These are phyloP conservation scores for Eueides isabella DNA, from an alignment of 1,140 invertebrate genomes.

Conservation along the genomic window DNA sequence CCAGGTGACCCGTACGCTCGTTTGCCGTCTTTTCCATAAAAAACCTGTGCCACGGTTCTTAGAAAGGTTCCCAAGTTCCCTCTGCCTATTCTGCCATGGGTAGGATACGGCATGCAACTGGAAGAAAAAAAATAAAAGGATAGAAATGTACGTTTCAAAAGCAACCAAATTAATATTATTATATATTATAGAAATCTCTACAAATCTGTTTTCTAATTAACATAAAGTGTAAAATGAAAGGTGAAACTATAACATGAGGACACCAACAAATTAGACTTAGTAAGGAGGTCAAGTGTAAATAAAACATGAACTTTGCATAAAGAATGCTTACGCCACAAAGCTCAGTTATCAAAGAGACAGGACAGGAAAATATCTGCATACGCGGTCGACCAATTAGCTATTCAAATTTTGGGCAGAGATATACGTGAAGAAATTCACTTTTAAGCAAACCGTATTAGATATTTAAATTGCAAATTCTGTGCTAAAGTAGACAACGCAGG, in stretches of 20 bases:
- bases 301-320: slow-evolving; percentile 23
- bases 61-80: too few species aligned
- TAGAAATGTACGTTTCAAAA: not conserved
- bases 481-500: slow-evolving; percentile 40
- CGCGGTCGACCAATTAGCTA: slow-evolving; percentile 49
- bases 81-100: too few species aligned
- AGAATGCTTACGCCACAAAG: slow-evolving; percentile 28
- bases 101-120: too few species aligned
- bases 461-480: slow-evolving; percentile 60
- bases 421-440: slow-evolving; percentile 43
- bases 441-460: slow-evolving; percentile 43
- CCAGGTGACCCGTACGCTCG: too few species aligned
- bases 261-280: slow-evolving; percentile 18
- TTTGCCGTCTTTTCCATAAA: too few species aligned
- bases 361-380: slow-evolving; percentile 12
- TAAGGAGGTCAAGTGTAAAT: slow-evolving; percentile 18
- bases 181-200: not conserved
- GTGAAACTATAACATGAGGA: slow-evolving; percentile 1
- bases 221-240: slow-evolving; percentile 12
- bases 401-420: slow-evolving; percentile 52
- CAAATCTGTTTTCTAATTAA: not conserved
- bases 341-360: slow-evolving; percentile 30
- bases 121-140: too few species aligned
- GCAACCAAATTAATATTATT: not conserved
- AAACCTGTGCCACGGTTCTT: too few species aligned